Evolutionary conservation across 2,797 vertebrate genomes (phyloP), one percentile per base, ranked within the genome.

Genomic region (Discoglossus pictus): DNA sequence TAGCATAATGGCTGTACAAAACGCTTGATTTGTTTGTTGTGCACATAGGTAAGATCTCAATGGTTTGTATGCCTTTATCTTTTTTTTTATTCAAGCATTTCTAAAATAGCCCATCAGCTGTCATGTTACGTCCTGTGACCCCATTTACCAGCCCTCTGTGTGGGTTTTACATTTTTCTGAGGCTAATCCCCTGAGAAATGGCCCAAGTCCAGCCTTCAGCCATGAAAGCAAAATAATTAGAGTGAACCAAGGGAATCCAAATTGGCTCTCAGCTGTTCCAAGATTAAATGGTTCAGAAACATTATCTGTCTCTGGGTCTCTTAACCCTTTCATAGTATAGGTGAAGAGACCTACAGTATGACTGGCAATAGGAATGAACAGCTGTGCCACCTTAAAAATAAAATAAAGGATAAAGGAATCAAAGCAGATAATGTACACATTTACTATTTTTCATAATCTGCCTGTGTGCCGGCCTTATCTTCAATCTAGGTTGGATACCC

Each of bases 271-370:
- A 78, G 80, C 81, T 83, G 70, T 77, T 87, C 76, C 82, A 73
- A 82, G 86, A 86, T 89, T 88, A 89, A 86, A 73, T 58, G 84
- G 80, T 88, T 83, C 67, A 71, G 70, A 56, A 75, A 66, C 77
- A 84, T 88, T 80, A 89, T 87, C 78, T 74, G 65, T 74, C 59
- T 40, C 44, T 69, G 60, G 52, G 52, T 73, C 70, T 24, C 18
- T 48, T 8, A 31, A 31, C 27, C 27, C 8, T 4, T 31, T 31
- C 27, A 4, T 31, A 31, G 4, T 31, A 8, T 31, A 31, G 27
- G 27, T 8, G 8, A 31, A 31, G 27, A 31, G 27, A 4, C 8
- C 27, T 8, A 31, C 27, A 31, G 27, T 31, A 8, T 31, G 27
- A 4, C 8, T 31, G 27, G 4, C 27, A 4, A 8, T 31, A 31